Evolutionary conservation across 1,140 invertebrate genomes (phyloP).

Genomic region (Anastrepha ludens): DNA sequence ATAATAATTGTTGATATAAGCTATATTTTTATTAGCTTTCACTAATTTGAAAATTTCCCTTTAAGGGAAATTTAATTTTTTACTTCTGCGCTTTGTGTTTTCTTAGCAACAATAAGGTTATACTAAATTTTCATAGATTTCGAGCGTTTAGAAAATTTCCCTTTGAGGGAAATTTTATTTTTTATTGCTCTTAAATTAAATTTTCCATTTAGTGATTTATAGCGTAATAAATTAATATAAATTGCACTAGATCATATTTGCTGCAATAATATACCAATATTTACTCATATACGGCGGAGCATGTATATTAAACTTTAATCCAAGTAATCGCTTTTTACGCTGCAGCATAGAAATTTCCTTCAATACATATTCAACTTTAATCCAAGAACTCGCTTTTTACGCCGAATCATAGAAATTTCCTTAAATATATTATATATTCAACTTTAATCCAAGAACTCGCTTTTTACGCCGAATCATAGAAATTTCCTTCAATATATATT

Average conservation of each 20-base stretch:
- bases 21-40: background rate
- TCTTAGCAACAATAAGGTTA: too few relatives aligned
- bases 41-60: background rate
- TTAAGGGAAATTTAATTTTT: background rate
- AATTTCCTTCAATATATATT: too few relatives aligned
- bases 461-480: too few relatives aligned
- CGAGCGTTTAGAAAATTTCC: background rate
- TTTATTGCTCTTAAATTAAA: background rate
- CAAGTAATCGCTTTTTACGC: too few relatives aligned
- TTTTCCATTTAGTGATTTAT: too few relatives aligned
- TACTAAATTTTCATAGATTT: background rate
- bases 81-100: background rate
- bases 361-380: too few relatives aligned
- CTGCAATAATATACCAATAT: background rate
- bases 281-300: too few relatives aligned
- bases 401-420: too few relatives aligned
- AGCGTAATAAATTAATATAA: background rate
- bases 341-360: too few relatives aligned
- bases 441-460: too few relatives aligned
- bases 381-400: constrained; percentile 19
- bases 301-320: too few relatives aligned
- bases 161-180: background rate
- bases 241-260: background rate
- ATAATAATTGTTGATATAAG: background rate
- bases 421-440: too few relatives aligned